These are phyloP conservation scores for Horisme vitalbata DNA, from an alignment of 2,888 invertebrate genomes.

Conservation along the genomic window DNA sequence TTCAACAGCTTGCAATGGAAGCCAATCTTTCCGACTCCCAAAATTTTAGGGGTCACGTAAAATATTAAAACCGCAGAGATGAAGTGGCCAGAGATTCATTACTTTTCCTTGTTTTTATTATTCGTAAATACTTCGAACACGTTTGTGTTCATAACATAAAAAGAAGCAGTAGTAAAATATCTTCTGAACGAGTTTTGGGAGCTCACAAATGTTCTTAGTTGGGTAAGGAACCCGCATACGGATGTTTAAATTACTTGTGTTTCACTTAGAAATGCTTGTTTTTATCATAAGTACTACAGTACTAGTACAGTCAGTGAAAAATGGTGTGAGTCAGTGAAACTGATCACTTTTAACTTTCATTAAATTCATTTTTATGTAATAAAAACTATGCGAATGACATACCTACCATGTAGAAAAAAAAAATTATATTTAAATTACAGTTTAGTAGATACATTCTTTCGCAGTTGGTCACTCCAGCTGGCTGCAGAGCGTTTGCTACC, in stretches of 20 bases:
- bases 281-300: neutral
- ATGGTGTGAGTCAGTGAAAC: no score
- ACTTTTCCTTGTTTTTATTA: constrained; percentile 81
- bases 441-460: no score
- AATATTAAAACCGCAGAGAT: constrained; percentile 80
- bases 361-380: no score
- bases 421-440: no score
- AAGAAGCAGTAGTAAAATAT: constrained; percentile 68
- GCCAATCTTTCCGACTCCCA: constrained; percentile 37
- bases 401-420: no score
- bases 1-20: constrained; percentile 2
- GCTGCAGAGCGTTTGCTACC: no score
- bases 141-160: constrained; percentile 73
- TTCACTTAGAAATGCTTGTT: constrained; percentile 20
- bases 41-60: constrained; percentile 82
- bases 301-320: no score
- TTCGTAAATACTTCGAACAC: constrained; percentile 67
- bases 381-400: no score
- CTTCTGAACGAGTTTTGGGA: constrained; percentile 50
- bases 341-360: no score
- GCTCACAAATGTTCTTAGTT: constrained; percentile 67
- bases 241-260: constrained; percentile 40
- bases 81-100: constrained; percentile 81
- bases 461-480: no score
- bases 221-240: constrained; percentile 48